Conservation (phyloP, 2,113 vertebrate species). For the Daphoenositta chrysoptera region DNA sequence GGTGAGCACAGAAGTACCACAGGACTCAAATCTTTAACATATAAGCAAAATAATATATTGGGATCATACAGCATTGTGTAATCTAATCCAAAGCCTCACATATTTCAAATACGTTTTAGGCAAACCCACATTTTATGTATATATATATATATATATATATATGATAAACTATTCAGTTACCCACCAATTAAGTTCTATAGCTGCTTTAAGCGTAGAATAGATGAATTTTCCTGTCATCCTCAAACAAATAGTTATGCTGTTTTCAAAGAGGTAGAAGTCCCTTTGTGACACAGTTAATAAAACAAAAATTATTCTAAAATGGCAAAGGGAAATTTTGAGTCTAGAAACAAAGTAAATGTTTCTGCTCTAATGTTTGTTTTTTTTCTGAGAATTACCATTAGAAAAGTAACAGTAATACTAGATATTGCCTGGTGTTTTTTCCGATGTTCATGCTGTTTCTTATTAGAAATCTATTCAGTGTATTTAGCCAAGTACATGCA, state of each 20-base stretch:
- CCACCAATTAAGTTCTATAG: background rate
- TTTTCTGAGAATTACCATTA: background rate
- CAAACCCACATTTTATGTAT: accelerated
- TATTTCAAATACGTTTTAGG: background rate
- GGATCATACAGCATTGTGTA: background rate
- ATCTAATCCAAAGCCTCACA: background rate
- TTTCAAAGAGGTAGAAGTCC: background rate
- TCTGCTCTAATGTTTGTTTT: background rate
- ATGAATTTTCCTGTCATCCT: background rate
- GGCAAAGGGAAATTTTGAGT: background rate
- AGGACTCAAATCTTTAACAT: background rate
- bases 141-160: background rate
- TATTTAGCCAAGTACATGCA: background rate
- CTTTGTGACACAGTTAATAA: background rate
- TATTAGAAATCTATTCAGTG: background rate
- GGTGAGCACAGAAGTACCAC: background rate
- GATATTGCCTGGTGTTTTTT: background rate
- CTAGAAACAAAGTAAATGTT: background rate
- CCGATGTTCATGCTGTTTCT: background rate
- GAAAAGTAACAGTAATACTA: background rate
- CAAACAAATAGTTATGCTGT: background rate
- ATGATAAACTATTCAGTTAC: background rate
- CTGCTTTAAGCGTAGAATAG: background rate
- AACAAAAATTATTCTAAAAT: background rate
- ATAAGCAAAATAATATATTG: background rate